Conservation (phyloP, 2,888 invertebrate genomes). For the Cryptocephalus primarius region DNA sequence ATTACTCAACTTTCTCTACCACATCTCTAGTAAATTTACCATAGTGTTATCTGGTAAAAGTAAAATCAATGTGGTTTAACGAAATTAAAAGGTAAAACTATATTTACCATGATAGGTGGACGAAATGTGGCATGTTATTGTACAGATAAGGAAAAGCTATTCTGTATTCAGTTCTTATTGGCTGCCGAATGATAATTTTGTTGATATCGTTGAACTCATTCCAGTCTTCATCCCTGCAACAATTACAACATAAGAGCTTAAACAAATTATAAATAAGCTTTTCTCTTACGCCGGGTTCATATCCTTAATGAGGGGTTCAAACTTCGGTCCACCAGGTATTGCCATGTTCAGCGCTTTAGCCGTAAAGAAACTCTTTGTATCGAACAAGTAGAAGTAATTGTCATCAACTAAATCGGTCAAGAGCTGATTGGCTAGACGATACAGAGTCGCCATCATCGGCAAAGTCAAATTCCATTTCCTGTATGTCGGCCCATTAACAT, state of each 20-base stretch:
- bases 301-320: slow-evolving; percentile 98
- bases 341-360: slow-evolving; percentile 99
- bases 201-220: slow-evolving; percentile 99
- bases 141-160: slow-evolving; percentile 99
- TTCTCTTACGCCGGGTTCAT: slow-evolving; percentile 73
- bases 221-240: slow-evolving; percentile 94
- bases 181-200: slow-evolving; percentile 98
- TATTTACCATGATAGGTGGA: slow-evolving; percentile 93
- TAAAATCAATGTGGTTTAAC: slow-evolving; percentile 11
- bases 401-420: slow-evolving; percentile 96
- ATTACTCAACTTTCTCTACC: slow-evolving; percentile 39
- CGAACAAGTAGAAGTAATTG: slow-evolving; percentile 98
- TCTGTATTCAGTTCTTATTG: slow-evolving; percentile 96
- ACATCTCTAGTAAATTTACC: slow-evolving; percentile 46
- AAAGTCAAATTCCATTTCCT: slow-evolving; percentile 91
- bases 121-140: slow-evolving; percentile 97
- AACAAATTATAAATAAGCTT: slow-evolving; percentile 4
- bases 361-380: slow-evolving; percentile 98
- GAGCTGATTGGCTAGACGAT: slow-evolving; percentile 94
- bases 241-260: slow-evolving; percentile 4
- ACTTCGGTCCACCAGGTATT: slow-evolving; percentile 98
- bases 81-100: not conserved
- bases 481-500: slow-evolving; percentile 95
- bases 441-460: slow-evolving; percentile 96
- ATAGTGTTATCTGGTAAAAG: slow-evolving; percentile 1